Base-by-base conservation (phyloP, 2,888 invertebrate genomes). In the Galerucella calmariensis region DNA sequence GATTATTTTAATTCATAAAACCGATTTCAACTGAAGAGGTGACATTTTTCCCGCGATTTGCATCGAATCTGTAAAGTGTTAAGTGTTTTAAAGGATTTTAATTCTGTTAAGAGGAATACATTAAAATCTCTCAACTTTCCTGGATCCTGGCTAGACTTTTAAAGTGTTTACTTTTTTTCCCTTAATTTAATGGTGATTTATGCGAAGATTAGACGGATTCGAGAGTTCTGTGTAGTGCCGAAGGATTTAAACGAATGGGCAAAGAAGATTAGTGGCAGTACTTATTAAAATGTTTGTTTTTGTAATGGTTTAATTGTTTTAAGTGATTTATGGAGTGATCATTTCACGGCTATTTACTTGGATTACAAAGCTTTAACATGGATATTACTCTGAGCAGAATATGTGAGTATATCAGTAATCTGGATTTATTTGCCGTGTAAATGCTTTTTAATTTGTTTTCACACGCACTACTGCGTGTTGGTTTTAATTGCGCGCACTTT, bases 261-360 rank as follows among this genome's bases (percentile, higher is more conserved):
- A 67, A 76, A 75, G 73, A 41, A 67, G 75, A 75, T 77, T 77
- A 78, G 75, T 79, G 76, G 58, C 58, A 75, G 73, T 69, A 76
- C 76, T 76, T 73, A 76, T 77, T 74, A 75, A 74, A 72, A 73
- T 79, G 78, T 78, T 79, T 76, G 75, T 78, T 77, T 75, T 79
- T 77, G 78, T 79, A 78, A 78, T 79, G 78, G 73, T 79, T 78
- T 77, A 76, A 77, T 79, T 74, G 76, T 77, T 79, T 74, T 73
- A 44, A 73, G 79, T 79, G 79, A 77, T 79, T 79, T 74, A 77
- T 75, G 77, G 70, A 77, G 77, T 79, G 78, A 72, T 76, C 56
- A 71, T 77, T 77, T 76, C 75, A 77, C 75, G 75, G 76, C 67
- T 71, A 63, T 73, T 73, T 68, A 72, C 67, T 78, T 77, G 78